A percentile compares a stretch with the other conserved stretches of the same genome.
Conservation (phyloP, 2,888 invertebrate species). For the Anthoptus insignis region DNA sequence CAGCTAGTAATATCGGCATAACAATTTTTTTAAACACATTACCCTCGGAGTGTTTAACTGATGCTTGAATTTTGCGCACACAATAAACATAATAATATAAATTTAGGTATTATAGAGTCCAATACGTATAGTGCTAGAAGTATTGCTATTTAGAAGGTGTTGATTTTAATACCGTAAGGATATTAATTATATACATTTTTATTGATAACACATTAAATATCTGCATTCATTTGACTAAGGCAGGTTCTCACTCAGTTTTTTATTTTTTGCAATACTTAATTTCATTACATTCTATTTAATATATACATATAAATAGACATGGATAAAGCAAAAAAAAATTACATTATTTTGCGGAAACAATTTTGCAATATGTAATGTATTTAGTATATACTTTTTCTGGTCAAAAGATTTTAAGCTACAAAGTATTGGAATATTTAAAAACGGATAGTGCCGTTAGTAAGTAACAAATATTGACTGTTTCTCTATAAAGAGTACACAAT, state of each 20-base stretch:
- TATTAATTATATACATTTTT: not conserved
- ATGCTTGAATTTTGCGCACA: conserved; percentile 29
- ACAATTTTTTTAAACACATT: conserved; percentile 13
- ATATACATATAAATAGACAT: too few relatives aligned
- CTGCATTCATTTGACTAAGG: not conserved
- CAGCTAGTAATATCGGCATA: conserved; percentile 12
- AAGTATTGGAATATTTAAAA: not conserved
- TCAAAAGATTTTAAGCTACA: not conserved
- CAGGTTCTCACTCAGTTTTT: too few relatives aligned
- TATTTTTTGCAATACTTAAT: too few relatives aligned
- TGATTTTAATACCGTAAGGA: conserved; percentile 26
- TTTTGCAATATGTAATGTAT: too few relatives aligned
- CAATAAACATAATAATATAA: conserved; percentile 12
- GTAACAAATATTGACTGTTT: not conserved
- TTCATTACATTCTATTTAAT: too few relatives aligned
- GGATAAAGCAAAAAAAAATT: not conserved
- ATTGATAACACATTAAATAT: not conserved
- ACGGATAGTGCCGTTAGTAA: not conserved
- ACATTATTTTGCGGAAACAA: too few relatives aligned
- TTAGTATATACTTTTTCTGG: too few relatives aligned
- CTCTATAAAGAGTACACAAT: conserved; percentile 5
- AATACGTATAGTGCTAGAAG: conserved; percentile 28
- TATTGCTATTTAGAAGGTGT: conserved; percentile 33
- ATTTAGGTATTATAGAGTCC: conserved; percentile 26
- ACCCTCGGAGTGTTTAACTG: conserved; percentile 30